A percentile compares a stretch with the other conserved stretches of the same genome.
These are phyloP conservation scores for Temnothorax rugatulus DNA, from an alignment of 2,888 invertebrate genomes.

Conservation along the genomic window DNA sequence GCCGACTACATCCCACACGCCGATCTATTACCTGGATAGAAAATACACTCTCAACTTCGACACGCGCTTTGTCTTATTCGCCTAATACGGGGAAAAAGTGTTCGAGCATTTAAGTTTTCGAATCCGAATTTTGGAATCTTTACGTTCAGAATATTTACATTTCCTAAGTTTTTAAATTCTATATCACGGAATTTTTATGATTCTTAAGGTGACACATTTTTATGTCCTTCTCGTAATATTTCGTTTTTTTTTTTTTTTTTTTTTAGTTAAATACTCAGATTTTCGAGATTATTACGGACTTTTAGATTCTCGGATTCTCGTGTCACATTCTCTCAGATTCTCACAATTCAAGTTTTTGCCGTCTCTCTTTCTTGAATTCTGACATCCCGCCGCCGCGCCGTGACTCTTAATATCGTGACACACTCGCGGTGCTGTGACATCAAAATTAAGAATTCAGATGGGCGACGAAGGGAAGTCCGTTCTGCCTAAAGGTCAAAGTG, in stretches of 20 bases:
- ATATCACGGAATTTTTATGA: not conserved
- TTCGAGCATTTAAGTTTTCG: not conserved
- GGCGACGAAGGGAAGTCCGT: conserved; percentile 24
- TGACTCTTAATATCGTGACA: not conserved
- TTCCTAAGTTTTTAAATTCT: not conserved
- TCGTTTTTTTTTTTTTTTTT: not conserved
- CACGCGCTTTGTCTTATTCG: not conserved
- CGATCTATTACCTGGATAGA: conserved; percentile 36
- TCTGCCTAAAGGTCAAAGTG: conserved; percentile 50
- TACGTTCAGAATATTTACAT: not conserved
- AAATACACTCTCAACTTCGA: conserved; percentile 27
- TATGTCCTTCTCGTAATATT: not conserved
- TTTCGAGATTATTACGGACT: not conserved
- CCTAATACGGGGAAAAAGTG: too few relatives aligned
- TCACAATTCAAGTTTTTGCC: not conserved
- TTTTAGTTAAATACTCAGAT: not conserved
- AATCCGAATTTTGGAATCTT: conserved; percentile 3
- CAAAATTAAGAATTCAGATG: conserved; percentile 45
- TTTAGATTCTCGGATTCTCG: not conserved
- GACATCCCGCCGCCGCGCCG: not conserved
- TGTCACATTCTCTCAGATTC: not conserved
- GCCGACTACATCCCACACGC: conserved; percentile 23
- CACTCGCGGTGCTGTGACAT: not conserved
- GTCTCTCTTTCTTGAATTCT: not conserved
- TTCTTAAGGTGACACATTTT: not conserved